These are phyloP conservation scores for Aptenodytes forsteri DNA, from an alignment of 2,113 vertebrate genomes.

Conservation along the genomic window DNA sequence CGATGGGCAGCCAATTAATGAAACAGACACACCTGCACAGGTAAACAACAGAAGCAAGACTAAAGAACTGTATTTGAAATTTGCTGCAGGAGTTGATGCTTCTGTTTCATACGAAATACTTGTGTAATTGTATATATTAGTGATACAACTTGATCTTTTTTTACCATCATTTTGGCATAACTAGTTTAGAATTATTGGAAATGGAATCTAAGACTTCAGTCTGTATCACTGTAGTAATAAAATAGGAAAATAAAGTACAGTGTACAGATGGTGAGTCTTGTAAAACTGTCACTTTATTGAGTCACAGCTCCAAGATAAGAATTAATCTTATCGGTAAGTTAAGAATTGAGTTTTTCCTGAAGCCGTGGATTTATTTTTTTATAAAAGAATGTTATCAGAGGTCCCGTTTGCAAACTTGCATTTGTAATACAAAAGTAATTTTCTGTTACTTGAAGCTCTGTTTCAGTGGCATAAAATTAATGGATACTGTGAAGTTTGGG, in stretches of 20 bases:
- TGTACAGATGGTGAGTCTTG: not conserved
- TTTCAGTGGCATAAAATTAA: not conserved
- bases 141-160: not conserved
- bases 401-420: not conserved
- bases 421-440: not conserved
- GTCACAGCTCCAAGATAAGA: not conserved
- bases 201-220: not conserved
- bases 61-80: not conserved
- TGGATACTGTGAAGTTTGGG: not conserved
- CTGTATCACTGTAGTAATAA: not conserved
- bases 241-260: not conserved
- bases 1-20: constrained; percentile 98
- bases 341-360: not conserved
- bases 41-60: constrained; percentile 71
- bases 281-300: not conserved
- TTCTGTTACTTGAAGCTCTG: not conserved
- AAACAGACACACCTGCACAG: constrained; percentile 97
- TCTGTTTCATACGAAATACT: not conserved
- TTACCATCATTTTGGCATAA: not conserved
- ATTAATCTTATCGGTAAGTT: not conserved
- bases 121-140: not conserved
- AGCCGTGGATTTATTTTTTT: not conserved
- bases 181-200: not conserved
- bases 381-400: not conserved
- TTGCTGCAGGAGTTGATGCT: not conserved